Conservation (phyloP, 1,140 invertebrate genomes). For the Phthorimaea operculella region DNA sequence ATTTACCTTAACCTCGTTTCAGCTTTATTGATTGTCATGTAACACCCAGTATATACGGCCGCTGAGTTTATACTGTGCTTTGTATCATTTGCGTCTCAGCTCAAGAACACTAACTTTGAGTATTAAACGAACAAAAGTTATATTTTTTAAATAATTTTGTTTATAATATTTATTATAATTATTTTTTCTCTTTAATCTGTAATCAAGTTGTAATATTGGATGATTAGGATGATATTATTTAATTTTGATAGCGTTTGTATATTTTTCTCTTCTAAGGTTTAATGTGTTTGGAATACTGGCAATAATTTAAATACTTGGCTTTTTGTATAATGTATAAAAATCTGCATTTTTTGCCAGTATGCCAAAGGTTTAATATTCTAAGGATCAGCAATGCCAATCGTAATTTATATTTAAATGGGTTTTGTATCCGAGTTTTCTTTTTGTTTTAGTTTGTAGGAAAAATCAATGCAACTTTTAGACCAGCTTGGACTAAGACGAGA, state of each 20-base stretch:
- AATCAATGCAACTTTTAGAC: neutral
- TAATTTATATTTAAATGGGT: neutral
- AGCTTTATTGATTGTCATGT: too few species aligned
- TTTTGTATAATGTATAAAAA: neutral
- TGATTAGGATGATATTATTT: conserved; percentile 4
- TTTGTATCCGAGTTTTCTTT: conserved; percentile 3
- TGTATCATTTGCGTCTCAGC: neutral
- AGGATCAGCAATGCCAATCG: neutral
- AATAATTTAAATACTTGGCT: neutral
- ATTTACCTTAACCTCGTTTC: too few species aligned
- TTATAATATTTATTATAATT: conserved; percentile 7
- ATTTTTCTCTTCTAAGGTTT: neutral
- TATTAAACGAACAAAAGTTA: conserved; percentile 11
- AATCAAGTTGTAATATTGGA: conserved; percentile 2
- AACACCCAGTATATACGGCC: too few species aligned
- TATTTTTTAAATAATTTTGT: conserved; percentile 3
- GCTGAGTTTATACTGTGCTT: neutral
- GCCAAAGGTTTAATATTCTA: neutral
- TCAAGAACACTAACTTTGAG: conserved; percentile 2
- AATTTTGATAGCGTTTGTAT: conserved; percentile 13
- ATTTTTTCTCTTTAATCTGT: conserved; percentile 2
- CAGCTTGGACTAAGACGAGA: neutral
- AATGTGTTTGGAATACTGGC: neutral
- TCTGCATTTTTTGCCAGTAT: neutral
- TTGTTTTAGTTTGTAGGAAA: neutral